Evolutionary conservation across 1,140 invertebrate species (phyloP), one percentile per base, ranked within the genome.

Genomic region (Odontomachus brunneus): DNA sequence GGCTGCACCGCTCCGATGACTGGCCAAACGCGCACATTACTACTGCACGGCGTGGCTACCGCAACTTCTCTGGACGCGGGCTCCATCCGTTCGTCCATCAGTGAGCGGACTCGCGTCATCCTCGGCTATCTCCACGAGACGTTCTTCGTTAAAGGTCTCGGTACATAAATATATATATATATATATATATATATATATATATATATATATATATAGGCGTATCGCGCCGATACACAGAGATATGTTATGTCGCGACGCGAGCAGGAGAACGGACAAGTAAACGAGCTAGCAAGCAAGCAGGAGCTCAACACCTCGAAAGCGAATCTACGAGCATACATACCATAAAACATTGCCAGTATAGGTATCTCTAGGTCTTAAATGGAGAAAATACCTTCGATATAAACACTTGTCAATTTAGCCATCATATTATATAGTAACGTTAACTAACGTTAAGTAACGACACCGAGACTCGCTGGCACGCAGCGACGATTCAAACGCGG

Each of bases 311-410:
- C 51, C 66, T 55, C 81, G 29, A 75, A 48, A 22, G 69, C 72
- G 72, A 76, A 82, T 84, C 75, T 53, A 84, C 75, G 60, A 71
- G 59, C 84, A 82, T 73, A 85, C 76, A 89, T 87, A 90, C 88
- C 74, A 88, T 89, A 71, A 89, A 89, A 88, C 75, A 86, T 89
- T 86, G 89, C 87, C 89, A 89, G 89, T 89, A 84, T 91, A 86
- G 87, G 80, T 88, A 85, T 53, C 59, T 80, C 73, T 85, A 88
- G 87, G 33, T 88, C 83, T 88, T 75, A 75, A 85, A 72, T 33
- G 62, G 44, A 60, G 73, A 67, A 62, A 83, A 88, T 83, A 88
- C 67, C 83, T 88, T 88, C 83, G 84, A 88, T 89, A 86, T 89
- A 84, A 86, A 89, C 86, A 88, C 86, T 88, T 88, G 87, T 88